Base-by-base conservation (phyloP, 1,140 invertebrate species). In the Drosophila ironensis region DNA sequence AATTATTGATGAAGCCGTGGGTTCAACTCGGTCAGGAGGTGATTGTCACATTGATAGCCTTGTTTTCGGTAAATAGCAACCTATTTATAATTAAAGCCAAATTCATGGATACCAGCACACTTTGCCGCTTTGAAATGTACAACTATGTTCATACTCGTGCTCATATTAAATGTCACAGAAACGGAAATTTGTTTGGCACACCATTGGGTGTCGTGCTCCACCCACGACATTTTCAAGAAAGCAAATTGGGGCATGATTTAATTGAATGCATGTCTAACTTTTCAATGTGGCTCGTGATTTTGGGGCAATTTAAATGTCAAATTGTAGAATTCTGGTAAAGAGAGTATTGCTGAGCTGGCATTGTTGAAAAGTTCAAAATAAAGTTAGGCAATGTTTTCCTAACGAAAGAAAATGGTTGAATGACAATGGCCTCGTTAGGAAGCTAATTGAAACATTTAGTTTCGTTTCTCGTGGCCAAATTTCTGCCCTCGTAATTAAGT, bases 31-130 rank as follows among this genome's bases (percentile, higher is more conserved):
- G 33, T 56, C 19, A 20, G 1, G 3, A 12, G 25, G 16, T 17
- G n/a, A 5, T 37, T 30, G 22, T 42, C 22, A 57, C 11, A 51
- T 54, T 72, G 60, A 67, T 76, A 78, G 27, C 16, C 52, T 51
- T 76, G 48, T 47, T 67, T 72, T 35, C 2, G n/a, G 11, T 24
- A 51, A 66, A 54, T 28, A 51, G 20, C 16, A 28, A 57, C 6
- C 48, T 69, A 48, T 35, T 5, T 12, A 35, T 30, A 57, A 64
- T 66, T 57, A 48, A 59, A 24, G 16, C 25, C n/a, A n/a, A n/a
- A 11, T 40, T 20, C n/a, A n/a, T 20, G 33, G 5, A 30, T n/a
- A 8, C 9, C 9, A 30, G 11, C 11, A n/a, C 28, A 37, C 33
- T 8, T 37, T 37, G 5, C 0, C 33, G 1, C 14, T 5, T 1